Base-by-base conservation (phyloP, 2,797 vertebrate species). In the Chelon auratus region DNA sequence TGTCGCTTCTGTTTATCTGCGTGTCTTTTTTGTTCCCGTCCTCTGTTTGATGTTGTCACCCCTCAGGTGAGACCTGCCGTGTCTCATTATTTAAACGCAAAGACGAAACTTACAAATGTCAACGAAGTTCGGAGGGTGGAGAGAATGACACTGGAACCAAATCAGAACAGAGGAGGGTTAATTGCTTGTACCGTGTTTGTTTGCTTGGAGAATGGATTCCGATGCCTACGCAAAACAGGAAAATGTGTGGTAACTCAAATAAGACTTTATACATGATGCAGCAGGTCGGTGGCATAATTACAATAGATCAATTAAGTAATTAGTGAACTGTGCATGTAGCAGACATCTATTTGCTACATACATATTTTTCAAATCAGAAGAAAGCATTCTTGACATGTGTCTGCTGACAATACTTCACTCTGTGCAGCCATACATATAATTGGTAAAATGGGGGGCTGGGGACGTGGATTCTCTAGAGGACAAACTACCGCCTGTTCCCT, bases 161-260 rank as follows among this genome's bases (percentile, higher is more conserved):
- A 78, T 72, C n/a, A 60, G 63, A 64, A 74, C 55, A 47, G 64
- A 64, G 14, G 9, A 71, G 40, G 53, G 76, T 80, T 87, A 87
- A 88, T 85, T 83, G 75, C 78, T 83, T 86, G 77, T 79, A 79
- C 80, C 14, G 2, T 78, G 72, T 78, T 71, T 84, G 72, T 70
- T 81, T 72, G 62, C 63, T 63, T 5, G 1, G 70, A 67, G 55
- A 77, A 78, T 20, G 6, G 14, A 75, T 57, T 69, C 66, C 60
- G 24, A 66, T 36, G 54, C 58, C 64, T 59, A 2, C 15, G 5
- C 71, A 74, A 83, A 80, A 77, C 13, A 58, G 51, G 20, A 67
- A 63, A 64, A 72, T 60, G 51, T 56, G 43, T 6, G 53, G 64
- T 39, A 43, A 52, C 54, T 78, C 48, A 74, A 71, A 53, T 48